phyloP scores from a whole-genome alignment of 2,888 invertebrate species.

The Drosophila neotestacea region DNA sequence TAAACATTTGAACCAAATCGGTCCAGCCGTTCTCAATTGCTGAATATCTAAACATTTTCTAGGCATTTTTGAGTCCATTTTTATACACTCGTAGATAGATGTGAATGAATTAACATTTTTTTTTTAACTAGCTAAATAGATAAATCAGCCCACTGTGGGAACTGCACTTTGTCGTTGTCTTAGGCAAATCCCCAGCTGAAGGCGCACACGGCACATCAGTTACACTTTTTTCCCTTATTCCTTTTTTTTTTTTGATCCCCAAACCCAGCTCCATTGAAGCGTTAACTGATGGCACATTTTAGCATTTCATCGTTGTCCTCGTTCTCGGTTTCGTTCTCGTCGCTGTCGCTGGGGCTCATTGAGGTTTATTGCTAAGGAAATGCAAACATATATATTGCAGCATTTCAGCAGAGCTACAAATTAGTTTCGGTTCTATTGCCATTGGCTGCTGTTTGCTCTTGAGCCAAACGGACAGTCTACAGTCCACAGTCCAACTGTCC shows the following conservation, averaged over 20 bases:
- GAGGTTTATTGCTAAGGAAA: slow-evolving; percentile 74
- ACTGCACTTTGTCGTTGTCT: slow-evolving; percentile 56
- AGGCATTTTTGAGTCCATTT: no score
- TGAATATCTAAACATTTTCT: no score
- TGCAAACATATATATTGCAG: slow-evolving; percentile 75
- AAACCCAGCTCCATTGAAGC: slow-evolving; percentile 41
- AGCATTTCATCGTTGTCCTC: slow-evolving; percentile 60
- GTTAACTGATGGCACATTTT: slow-evolving; percentile 68
- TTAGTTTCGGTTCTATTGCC: slow-evolving; percentile 56
- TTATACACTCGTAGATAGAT: no score
- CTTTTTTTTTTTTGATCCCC: slow-evolving; percentile 30
- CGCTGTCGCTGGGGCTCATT: slow-evolving; percentile 61
- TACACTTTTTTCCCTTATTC: slow-evolving; percentile 12
- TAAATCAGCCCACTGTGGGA: background rate
- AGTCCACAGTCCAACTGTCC: background rate
- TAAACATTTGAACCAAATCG: no score
- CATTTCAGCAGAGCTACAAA: slow-evolving; percentile 59
- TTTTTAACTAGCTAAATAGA: no score
- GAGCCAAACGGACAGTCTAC: slow-evolving; percentile 9
- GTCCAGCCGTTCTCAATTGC: no score
- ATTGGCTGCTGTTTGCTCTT: slow-evolving; percentile 19
- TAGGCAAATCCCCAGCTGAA: slow-evolving; percentile 38
- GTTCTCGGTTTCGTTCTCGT: slow-evolving; percentile 23
- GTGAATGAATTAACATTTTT: no score
- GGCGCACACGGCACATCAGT: slow-evolving; percentile 46